Percentiles rank a stretch among this genome's conserved stretches.
These are phyloP conservation scores for Desmodus rotundus DNA, from an alignment of 2,113 vertebrate species.

Conservation along the genomic window DNA sequence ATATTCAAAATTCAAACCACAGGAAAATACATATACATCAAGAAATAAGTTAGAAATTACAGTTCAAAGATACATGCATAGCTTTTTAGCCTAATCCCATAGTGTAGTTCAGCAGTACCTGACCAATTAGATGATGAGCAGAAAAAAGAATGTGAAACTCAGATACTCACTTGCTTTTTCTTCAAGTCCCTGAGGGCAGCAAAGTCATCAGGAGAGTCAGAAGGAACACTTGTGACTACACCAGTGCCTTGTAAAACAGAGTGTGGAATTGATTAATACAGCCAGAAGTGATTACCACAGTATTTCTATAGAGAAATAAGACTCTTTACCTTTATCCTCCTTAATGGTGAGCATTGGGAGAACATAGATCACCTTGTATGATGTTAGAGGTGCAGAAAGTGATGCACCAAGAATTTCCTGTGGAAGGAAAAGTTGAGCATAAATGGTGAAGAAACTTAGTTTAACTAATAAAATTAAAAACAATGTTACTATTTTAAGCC, in stretches of 20 bases:
- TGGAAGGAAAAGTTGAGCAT: conserved; percentile 26
- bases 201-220: conserved; percentile 95
- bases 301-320: not conserved
- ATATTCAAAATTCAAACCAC: conserved; percentile 8
- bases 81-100: not conserved
- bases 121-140: not conserved
- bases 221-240: conserved; percentile 96
- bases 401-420: conserved; percentile 94
- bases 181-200: conserved; percentile 95
- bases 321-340: conserved; percentile 94
- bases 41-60: not conserved
- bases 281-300: not conserved
- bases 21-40: not conserved
- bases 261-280: not conserved
- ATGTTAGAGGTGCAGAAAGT: conserved; percentile 89
- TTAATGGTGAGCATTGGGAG: conserved; percentile 99
- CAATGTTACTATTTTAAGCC: not conserved
- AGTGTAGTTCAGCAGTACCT: not conserved
- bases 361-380: conserved; percentile 91
- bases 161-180: conserved; percentile 90
- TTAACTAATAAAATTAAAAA: not conserved
- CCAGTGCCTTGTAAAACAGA: conserved; percentile 88
- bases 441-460: not conserved
- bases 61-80: not conserved
- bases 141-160: conserved; percentile 12